Conservation (phyloP, 2,113 vertebrate species). For the Pteruthius melanotis region DNA sequence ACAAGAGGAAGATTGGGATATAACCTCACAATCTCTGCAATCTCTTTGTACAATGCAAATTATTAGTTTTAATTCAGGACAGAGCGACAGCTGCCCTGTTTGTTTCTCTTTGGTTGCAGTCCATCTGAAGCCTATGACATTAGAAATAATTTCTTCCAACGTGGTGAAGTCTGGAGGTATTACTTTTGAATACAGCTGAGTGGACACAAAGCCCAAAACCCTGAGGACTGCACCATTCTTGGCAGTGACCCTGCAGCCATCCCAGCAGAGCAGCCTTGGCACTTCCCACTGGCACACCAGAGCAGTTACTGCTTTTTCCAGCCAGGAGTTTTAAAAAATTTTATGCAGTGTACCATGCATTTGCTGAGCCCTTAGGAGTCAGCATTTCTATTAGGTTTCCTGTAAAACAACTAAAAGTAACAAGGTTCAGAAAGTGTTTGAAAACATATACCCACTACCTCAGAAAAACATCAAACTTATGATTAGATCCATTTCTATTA, state of each 20-base stretch:
- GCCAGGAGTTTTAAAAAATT: background rate
- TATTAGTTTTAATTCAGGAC: background rate
- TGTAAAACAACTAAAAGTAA: background rate
- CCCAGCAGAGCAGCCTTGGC: background rate
- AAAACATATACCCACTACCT: background rate
- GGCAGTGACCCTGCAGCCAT: background rate
- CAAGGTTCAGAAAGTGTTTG: background rate
- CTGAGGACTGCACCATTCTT: accelerated
- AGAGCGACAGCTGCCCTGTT: background rate
- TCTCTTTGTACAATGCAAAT: background rate
- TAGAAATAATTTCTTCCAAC: background rate
- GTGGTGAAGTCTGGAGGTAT: background rate
- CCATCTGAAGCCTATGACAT: background rate
- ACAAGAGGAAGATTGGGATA: background rate
- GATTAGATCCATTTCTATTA: background rate
- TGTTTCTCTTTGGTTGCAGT: background rate
- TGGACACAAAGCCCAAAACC: background rate
- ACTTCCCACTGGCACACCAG: background rate
- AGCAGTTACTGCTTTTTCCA: background rate
- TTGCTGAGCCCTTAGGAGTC: background rate
- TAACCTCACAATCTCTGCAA: background rate
- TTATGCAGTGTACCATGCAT: background rate
- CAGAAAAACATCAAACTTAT: background rate
- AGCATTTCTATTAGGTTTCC: background rate
- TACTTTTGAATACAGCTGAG: background rate